phyloP scores from a whole-genome alignment of 2,113 vertebrate genomes.

The Melozone crissalis region DNA sequence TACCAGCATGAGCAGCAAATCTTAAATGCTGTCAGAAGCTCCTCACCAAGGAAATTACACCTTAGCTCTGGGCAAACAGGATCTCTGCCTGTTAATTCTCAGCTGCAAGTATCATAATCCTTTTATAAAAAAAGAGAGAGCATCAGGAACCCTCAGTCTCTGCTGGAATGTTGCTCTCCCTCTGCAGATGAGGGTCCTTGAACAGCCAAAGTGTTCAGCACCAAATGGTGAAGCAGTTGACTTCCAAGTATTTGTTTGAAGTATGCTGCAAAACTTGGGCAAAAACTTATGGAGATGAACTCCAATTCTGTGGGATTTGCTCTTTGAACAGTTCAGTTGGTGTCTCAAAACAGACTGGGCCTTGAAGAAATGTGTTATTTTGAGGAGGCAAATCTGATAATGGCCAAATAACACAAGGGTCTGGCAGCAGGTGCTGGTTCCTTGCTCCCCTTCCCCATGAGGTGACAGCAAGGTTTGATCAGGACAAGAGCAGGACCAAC shows the following conservation, averaged over 20 bases:
- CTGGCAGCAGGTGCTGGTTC: not conserved
- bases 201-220: not conserved
- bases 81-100: not conserved
- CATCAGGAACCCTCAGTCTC: not conserved
- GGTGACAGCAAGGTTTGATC: not conserved
- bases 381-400: not conserved
- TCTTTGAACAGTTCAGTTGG: not conserved
- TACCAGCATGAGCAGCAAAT: not conserved
- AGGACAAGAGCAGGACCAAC: not conserved
- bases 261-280: not conserved
- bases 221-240: not conserved
- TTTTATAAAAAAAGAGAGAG: not conserved
- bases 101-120: not conserved
- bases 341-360: not conserved
- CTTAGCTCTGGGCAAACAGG: not conserved
- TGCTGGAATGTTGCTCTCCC: not conserved
- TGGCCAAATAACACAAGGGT: accelerated
- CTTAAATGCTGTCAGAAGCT: not conserved
- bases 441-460: accelerated
- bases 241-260: not conserved
- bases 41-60: not conserved
- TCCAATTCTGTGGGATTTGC: not conserved
- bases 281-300: not conserved
- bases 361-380: accelerated
- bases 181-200: not conserved